Conservation (phyloP, 2,888 invertebrate genomes). For the Asteroscopus sphinx region DNA sequence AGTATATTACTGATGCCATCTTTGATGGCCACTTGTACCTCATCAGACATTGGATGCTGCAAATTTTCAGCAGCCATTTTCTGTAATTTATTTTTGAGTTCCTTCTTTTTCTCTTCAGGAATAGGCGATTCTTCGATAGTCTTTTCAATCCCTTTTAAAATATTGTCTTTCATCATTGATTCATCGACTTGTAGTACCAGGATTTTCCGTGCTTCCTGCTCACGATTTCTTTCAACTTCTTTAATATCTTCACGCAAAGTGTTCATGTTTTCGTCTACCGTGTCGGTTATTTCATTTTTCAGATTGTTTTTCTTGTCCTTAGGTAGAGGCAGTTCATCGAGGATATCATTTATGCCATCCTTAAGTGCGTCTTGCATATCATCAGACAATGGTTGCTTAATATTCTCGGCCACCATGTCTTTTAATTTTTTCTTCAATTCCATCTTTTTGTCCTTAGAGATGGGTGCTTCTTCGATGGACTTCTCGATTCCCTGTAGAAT, state of each 20-base stretch:
- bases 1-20: slow-evolving; percentile 7
- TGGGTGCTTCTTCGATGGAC: no score
- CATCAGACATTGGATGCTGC: slow-evolving; percentile 1
- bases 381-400: not conserved
- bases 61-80: slow-evolving; percentile 7
- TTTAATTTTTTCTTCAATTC: no score
- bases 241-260: not conserved
- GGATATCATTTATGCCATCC: not conserved
- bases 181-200: not conserved
- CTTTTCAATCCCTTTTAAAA: slow-evolving; percentile 6
- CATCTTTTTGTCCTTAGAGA: no score
- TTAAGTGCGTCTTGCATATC: not conserved
- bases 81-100: slow-evolving; percentile 10
- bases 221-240: not conserved
- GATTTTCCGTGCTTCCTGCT: not conserved
- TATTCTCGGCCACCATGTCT: not conserved
- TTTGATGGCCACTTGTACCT: slow-evolving; percentile 4
- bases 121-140: not conserved
- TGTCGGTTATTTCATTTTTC: slow-evolving; percentile 14
- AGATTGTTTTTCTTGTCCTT: slow-evolving; percentile 3
- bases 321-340: slow-evolving; percentile 3
- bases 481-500: no score
- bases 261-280: not conserved
- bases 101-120: not conserved
- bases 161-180: not conserved